Evolutionary conservation across 1,140 invertebrate species (phyloP).

Genomic region (Eueides isabella): DNA sequence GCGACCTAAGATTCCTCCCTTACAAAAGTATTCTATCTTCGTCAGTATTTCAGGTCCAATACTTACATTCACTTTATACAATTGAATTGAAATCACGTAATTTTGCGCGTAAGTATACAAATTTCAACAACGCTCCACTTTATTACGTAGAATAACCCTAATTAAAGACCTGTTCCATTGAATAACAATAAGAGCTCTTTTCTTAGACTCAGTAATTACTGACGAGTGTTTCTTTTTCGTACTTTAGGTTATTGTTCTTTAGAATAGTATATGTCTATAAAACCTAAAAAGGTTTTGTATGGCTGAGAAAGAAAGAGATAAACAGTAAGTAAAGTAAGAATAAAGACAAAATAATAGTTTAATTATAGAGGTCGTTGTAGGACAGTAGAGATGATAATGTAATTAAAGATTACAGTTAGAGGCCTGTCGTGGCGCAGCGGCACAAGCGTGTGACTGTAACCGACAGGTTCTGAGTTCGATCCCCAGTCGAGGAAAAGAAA

Average conservation of each 20-base stretch:
- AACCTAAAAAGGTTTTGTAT: neutral
- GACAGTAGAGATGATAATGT: too few relatives aligned
- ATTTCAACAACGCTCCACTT: neutral
- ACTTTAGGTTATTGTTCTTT: neutral
- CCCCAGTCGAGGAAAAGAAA: too few relatives aligned
- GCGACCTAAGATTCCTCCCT: too few relatives aligned
- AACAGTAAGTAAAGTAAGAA: neutral
- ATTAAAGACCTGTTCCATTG: neutral
- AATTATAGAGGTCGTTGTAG: neutral
- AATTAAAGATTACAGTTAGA: too few relatives aligned
- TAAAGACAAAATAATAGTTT: too few relatives aligned
- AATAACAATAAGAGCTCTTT: neutral
- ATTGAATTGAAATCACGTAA: neutral
- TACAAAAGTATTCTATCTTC: too few relatives aligned
- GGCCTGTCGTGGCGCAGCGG: too few relatives aligned
- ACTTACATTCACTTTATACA: too few relatives aligned
- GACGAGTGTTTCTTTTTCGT: conserved; percentile 7
- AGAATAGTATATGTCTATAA: neutral
- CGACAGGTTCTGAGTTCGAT: too few relatives aligned
- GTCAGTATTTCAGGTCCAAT: too few relatives aligned
- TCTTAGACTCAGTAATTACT: neutral
- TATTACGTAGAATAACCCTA: neutral
- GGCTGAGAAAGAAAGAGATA: neutral
- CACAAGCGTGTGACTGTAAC: too few relatives aligned
- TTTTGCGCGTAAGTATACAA: neutral